Evolutionary conservation across 1,140 invertebrate genomes (phyloP).

Genomic region (Gerris buenoi): DNA sequence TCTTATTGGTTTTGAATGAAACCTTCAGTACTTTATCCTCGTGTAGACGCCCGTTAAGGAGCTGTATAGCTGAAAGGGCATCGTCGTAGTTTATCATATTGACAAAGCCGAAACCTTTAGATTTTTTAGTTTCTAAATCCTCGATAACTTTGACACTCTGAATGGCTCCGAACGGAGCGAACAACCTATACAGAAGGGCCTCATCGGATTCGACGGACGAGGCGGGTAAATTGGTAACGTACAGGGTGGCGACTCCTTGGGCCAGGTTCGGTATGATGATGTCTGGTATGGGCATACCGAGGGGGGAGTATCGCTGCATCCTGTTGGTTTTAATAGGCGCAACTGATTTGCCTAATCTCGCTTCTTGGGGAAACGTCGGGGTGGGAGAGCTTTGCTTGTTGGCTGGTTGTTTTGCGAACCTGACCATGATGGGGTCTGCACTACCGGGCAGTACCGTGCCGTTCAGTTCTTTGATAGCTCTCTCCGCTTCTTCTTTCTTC

Average conservation of each 20-base stretch:
- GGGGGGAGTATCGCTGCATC: slow-evolving; percentile 6
- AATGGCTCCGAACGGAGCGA: slow-evolving; percentile 96
- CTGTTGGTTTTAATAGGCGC: slow-evolving; percentile 5
- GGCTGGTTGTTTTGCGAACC: slow-evolving; percentile 45
- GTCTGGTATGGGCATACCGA: slow-evolving; percentile 2
- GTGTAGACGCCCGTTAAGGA: slow-evolving; percentile 91
- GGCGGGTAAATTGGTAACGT: slow-evolving; percentile 78
- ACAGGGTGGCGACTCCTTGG: slow-evolving; percentile 74
- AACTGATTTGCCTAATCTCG: slow-evolving; percentile 10
- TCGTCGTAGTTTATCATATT: slow-evolving; percentile 99
- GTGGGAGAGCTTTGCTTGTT: slow-evolving; percentile 35
- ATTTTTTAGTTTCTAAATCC: slow-evolving; percentile 94
- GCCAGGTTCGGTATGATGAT: slow-evolving; percentile 45
- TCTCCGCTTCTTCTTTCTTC: slow-evolving; percentile 41
- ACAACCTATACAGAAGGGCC: slow-evolving; percentile 94
- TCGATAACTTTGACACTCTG: slow-evolving; percentile 96
- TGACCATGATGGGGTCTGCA: slow-evolving; percentile 41
- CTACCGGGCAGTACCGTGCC: slow-evolving; percentile 41
- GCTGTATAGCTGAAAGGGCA: slow-evolving; percentile 90
- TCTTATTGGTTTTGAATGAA: slow-evolving; percentile 92
- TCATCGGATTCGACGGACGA: slow-evolving; percentile 89
- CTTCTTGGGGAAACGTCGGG: slow-evolving; percentile 35
- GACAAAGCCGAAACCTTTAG: slow-evolving; percentile 98
- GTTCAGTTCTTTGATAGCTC: slow-evolving; percentile 42
- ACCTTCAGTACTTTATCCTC: slow-evolving; percentile 96